Evolutionary conservation across 2,888 invertebrate species (phyloP), one percentile per base, ranked within the genome.

Genomic region (Malthinus flaveolus): DNA sequence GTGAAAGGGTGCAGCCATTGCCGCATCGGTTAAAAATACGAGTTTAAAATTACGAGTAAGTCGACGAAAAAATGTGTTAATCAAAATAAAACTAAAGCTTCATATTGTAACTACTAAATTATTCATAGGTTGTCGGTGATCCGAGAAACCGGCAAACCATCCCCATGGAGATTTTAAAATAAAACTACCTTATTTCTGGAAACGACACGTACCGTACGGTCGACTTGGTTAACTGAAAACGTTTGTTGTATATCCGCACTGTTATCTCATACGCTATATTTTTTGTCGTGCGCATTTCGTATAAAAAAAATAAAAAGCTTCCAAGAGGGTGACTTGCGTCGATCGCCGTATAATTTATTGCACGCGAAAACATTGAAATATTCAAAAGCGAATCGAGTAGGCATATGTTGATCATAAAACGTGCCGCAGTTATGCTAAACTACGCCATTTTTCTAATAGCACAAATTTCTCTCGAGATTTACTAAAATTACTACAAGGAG

Each of bases 301-400:
- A 52, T 23, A 55, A 56, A 60, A 23, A 23, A 23, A 56, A 60
- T 60, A 56, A 60, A 56, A 54, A 50, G 59, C 56, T 52, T 48
- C 32, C 46, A 47, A 32, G 42, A 59, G 49, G 59, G 53, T 33
- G 53, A 54, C 55, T 49, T 56, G 47, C 57, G 60, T 64, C 59
- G 59, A 64, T 64, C 53, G 61, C 56, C 50, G 61, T 65, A 65
- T 68, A 68, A 70, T 70, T 70, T 70, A 70, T 67, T 65, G 67
- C 68, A 67, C 68, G 67, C 67, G 68, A 68, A 67, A 68, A 66
- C 68, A 68, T 68, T 68, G 67, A 70, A 68, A 67, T 70, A 68
- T 68, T 70, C 67, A 68, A 50, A 54, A 66, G 61, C 61, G 59
- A 52, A 55, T 61, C 60, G 62, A 56, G 49, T 49, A 57, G 55